Evolutionary conservation across 2,888 invertebrate genomes (phyloP), one percentile per base, ranked within the genome.

Genomic region (Amphiduros pacificus): DNA sequence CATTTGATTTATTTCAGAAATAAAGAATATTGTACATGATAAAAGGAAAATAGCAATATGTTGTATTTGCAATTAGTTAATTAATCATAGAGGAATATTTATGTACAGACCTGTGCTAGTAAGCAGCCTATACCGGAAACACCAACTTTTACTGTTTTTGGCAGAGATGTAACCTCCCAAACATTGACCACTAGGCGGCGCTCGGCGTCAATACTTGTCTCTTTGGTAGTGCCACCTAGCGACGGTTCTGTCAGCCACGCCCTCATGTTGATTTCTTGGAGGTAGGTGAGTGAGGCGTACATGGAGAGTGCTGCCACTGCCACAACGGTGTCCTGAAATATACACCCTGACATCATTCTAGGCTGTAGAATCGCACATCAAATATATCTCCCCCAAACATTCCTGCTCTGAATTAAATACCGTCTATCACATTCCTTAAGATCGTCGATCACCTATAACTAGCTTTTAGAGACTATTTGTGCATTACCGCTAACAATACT

Each of bases 321-420:
- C 22, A 58, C 50, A 5, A 58, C 58, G 14, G 58, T 58, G 36
- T 58, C 58, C 58, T 58, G 36, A 9, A 50, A 58, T 1, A 50
- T 3, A 27, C 17, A 51, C 6, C 11, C 36, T 36, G n/a, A n/a
- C n/a, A n/a, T n/a, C n/a, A n/a, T n/a, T n/a, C n/a, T n/a, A n/a
- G n/a, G n/a, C n/a, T n/a, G n/a, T n/a, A n/a, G n/a, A n/a, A n/a
- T n/a, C n/a, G n/a, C n/a, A n/a, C n/a, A n/a, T n/a, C n/a, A n/a
- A n/a, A n/a, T n/a, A n/a, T n/a, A n/a, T n/a, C n/a, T n/a, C n/a
- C n/a, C n/a, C n/a, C n/a, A n/a, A n/a, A n/a, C n/a, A n/a, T n/a
- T n/a, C n/a, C n/a, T n/a, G n/a, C n/a, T n/a, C n/a, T n/a, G n/a
- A n/a, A n/a, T n/a, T n/a, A n/a, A n/a, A n/a, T n/a, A n/a, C n/a